These are phyloP conservation scores for Dromiciops gliroides DNA, from an alignment of 2,113 vertebrate species.

Conservation along the genomic window DNA sequence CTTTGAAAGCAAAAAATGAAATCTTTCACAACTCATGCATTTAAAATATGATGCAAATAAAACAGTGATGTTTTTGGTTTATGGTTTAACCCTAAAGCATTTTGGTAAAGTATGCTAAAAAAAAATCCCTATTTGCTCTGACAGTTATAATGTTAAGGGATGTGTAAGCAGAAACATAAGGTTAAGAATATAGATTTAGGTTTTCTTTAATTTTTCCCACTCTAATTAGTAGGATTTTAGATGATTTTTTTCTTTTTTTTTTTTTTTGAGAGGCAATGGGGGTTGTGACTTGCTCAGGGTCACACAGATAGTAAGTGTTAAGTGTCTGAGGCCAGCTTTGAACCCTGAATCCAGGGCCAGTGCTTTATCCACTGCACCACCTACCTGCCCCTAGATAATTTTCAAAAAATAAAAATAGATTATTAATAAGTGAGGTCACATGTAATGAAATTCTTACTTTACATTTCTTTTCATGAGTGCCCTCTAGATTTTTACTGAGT, in stretches of 20 bases:
- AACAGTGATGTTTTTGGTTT: not conserved
- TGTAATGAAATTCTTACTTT: not conserved
- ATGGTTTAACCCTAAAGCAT: not conserved
- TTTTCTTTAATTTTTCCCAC: not conserved
- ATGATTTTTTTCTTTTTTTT: too few species aligned
- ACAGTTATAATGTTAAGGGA: not conserved
- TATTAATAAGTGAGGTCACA: not conserved
- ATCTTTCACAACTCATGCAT: not conserved
- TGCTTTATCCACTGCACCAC: too few species aligned
- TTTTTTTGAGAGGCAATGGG: too few species aligned
- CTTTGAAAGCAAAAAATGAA: slow-evolving; percentile 38
- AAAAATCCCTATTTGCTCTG: not conserved
- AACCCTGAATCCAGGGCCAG: too few species aligned
- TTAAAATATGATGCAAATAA: slow-evolving; percentile 32
- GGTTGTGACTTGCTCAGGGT: too few species aligned
- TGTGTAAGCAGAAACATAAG: not conserved
- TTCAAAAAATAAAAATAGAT: not conserved
- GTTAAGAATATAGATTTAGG: not conserved
- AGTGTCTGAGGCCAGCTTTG: too few species aligned
- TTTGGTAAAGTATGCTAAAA: not conserved
- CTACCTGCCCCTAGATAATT: too few species aligned
- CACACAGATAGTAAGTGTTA: too few species aligned
- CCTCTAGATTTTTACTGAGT: not conserved
- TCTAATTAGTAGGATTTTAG: slow-evolving; percentile 31
- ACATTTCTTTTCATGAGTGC: not conserved